A percentile compares a stretch with the other conserved stretches of the same genome.
These are phyloP conservation scores for Enteromius fasciolatus DNA, from an alignment of 2,797 vertebrate species.

Conservation along the genomic window DNA sequence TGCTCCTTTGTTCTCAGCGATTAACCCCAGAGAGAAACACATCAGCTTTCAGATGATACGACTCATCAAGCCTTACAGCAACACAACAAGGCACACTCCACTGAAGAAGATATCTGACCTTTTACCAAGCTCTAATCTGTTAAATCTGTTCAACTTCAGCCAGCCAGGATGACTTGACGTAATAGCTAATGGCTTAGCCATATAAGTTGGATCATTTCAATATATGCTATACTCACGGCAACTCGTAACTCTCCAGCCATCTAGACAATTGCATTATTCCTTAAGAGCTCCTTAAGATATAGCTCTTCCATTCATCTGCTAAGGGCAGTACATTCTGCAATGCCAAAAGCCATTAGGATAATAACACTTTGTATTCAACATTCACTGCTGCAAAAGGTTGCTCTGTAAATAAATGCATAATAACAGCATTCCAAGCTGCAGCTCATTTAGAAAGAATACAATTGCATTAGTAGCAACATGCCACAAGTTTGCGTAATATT, in stretches of 20 bases:
- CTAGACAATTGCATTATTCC: background rate
- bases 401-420: slow-evolving; percentile 40
- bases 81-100: background rate
- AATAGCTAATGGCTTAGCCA: background rate
- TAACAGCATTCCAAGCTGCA: slow-evolving; percentile 38
- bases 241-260: background rate
- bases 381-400: slow-evolving; percentile 11
- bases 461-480: slow-evolving; percentile 11
- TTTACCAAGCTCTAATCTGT: slow-evolving; percentile 23
- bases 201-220: background rate
- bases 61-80: slow-evolving; percentile 21
- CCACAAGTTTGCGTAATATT: slow-evolving; percentile 30
- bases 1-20: slow-evolving; percentile 24
- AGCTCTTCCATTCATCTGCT: slow-evolving; percentile 9
- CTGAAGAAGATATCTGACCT: slow-evolving; percentile 18
- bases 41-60: slow-evolving; percentile 18
- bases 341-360: slow-evolving; percentile 44
- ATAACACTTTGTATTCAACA: slow-evolving; percentile 25
- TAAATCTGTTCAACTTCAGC: background rate
- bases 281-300: slow-evolving; percentile 11
- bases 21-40: slow-evolving; percentile 40
- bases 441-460: slow-evolving; percentile 32
- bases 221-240: background rate
- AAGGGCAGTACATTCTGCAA: slow-evolving; percentile 5
- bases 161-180: background rate